Conservation (phyloP, 2,797 vertebrate species). For the Melanotaenia nigrans region DNA sequence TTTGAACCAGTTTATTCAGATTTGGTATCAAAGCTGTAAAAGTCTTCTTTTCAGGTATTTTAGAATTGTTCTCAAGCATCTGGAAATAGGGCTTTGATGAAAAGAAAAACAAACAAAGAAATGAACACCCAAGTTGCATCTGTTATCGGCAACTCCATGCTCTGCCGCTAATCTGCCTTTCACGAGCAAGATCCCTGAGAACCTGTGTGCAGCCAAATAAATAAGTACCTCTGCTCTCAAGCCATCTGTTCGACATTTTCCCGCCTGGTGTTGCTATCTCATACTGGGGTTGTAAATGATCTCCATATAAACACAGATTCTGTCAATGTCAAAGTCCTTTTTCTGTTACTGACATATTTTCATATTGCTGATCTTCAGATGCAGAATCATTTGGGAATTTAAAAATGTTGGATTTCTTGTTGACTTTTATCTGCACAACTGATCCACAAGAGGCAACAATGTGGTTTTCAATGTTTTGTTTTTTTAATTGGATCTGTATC, state of each 20-base stretch:
- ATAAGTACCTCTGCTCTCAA: conserved; percentile 64
- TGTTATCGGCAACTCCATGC: conserved; percentile 70
- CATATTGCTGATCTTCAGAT: conserved; percentile 39
- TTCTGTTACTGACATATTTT: conserved; percentile 15
- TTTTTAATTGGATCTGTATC: too few species aligned
- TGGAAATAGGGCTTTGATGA: conserved; percentile 41
- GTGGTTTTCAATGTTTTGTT: too few species aligned
- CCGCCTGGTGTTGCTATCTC: conserved; percentile 51
- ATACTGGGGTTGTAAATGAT: conserved; percentile 58
- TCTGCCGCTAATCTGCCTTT: conserved; percentile 62
- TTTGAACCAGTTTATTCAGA: not conserved
- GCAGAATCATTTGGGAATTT: conserved; percentile 35
- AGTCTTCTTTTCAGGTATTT: conserved; percentile 26
- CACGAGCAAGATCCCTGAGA: conserved; percentile 57
- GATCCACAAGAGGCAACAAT: too few species aligned
- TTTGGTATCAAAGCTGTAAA: conserved; percentile 26
- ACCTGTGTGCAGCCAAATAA: conserved; percentile 57
- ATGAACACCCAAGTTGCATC: conserved; percentile 42
- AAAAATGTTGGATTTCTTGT: conserved; percentile 4
- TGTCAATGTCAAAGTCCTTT: conserved; percentile 43
- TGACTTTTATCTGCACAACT: too few species aligned
- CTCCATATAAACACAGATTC: conserved; percentile 48
- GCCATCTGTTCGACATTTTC: conserved; percentile 75
- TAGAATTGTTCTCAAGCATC: conserved; percentile 32
- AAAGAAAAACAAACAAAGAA: conserved; percentile 3